Base-by-base conservation (phyloP, 2,888 invertebrate genomes). In the Sinodicranocentrus sp. region DNA sequence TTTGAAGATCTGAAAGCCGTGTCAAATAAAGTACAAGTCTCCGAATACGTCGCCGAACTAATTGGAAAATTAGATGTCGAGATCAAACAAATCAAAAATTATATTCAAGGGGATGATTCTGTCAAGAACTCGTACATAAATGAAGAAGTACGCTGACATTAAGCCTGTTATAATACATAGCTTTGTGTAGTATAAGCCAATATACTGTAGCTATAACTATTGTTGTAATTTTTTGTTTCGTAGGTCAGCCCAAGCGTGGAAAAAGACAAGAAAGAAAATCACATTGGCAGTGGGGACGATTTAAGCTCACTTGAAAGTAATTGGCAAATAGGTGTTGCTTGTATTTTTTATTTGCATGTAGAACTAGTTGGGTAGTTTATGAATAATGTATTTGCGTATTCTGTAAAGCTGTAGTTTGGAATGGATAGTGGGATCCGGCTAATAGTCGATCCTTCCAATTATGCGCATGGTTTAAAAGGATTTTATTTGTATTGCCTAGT, bases 1-100 rank as follows among this genome's bases (percentile, higher is more conserved):
- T 87, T 89, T 73, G 89, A 89, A 73, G 88, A 89, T 82, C 83
- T 89, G 70, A 89, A 88, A 84, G 87, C 85, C n/a, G 87, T 89
- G 17, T 88, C 87, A 33, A 89, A 88, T 63, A 88, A 89, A 85
- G 84, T 85, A 73, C 87, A 87, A 85, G 85, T 86, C 6, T 86
- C 88, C 8, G 89, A 89, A 19, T 88, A 87, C 67, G 84, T 89
- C 61, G 83, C 85, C n/a, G 87, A 89, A 63, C 82, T 89, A 19
- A 88, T 89, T 48, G 85, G 85, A 48, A 89, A 89, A 71, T 52
- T 89, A 23, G 88, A 88, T 61, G 65, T 86, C 23, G 89, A 89
- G 67, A 84, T 89, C 26, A 84, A 85, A 15, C 88, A 88, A 80
- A 87, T 89, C 39, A 87, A 87, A 48, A 88, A 88, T 65, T 88